A percentile compares a stretch with the other conserved stretches of the same genome.
Evolutionary conservation across 2,888 invertebrate species (phyloP).

Genomic region (Sisyra terminalis): DNA sequence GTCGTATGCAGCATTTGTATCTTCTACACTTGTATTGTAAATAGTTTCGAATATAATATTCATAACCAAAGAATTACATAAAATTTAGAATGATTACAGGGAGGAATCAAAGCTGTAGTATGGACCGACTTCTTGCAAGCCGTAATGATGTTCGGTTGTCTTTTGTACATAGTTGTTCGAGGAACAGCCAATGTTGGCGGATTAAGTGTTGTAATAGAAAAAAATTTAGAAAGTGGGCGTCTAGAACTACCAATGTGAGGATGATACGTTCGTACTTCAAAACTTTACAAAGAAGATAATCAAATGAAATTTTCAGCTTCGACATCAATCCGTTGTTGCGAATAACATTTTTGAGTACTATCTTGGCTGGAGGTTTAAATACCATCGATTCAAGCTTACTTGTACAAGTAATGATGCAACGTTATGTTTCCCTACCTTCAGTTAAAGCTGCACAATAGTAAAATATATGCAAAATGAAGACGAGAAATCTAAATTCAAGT

Average conservation of each 20-base stretch:
- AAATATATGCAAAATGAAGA: too few species aligned
- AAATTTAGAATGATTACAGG: slow-evolving; percentile 23
- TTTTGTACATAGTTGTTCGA: slow-evolving; percentile 44
- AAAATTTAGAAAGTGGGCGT: slow-evolving; percentile 39
- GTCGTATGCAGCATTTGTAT: slow-evolving; percentile 62
- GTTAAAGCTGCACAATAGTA: too few species aligned
- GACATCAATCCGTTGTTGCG: slow-evolving; percentile 51
- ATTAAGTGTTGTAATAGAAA: slow-evolving; percentile 33
- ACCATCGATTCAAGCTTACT: too few species aligned
- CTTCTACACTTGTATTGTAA: slow-evolving; percentile 61
- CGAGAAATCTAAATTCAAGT: too few species aligned
- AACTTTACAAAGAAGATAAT: too few species aligned
- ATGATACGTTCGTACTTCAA: too few species aligned
- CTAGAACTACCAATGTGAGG: slow-evolving; percentile 41
- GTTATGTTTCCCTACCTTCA: too few species aligned
- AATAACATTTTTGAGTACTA: slow-evolving; percentile 48
- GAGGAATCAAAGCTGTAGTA: slow-evolving; percentile 50
- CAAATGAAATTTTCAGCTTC: slow-evolving; percentile 27
- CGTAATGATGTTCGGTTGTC: slow-evolving; percentile 48
- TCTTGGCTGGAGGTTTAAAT: too few species aligned
- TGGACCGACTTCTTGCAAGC: slow-evolving; percentile 60
- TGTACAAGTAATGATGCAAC: too few species aligned
- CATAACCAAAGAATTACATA: too few species aligned
- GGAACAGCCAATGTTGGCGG: slow-evolving; percentile 50
- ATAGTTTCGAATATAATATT: slow-evolving; percentile 16